A percentile compares a stretch with the other conserved stretches of the same genome.
phyloP scores from a whole-genome alignment of 2,888 invertebrate genomes.

The Drosophila tanythrix region DNA sequence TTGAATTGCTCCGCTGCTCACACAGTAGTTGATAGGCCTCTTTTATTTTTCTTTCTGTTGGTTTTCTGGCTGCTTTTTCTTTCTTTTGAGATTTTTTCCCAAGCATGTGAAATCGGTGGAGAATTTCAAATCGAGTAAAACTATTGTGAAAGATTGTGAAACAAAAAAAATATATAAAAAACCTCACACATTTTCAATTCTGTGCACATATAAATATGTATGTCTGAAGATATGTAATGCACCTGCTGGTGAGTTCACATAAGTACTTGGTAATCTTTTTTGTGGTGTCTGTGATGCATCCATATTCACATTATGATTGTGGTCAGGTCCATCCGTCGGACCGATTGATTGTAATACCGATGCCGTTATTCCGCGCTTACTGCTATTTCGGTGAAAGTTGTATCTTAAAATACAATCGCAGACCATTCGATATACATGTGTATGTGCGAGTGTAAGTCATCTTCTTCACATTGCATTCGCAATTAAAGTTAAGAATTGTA shows the following conservation, averaged over 20 bases:
- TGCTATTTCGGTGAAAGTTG: conserved; percentile 69
- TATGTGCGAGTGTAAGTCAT: conserved; percentile 1
- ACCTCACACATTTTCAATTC: conserved; percentile 45
- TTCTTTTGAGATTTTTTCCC: conserved; percentile 67
- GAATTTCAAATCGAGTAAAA: conserved; percentile 47
- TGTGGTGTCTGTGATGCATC: conserved; percentile 16
- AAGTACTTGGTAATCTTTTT: conserved; percentile 43
- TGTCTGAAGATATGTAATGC: conserved; percentile 12
- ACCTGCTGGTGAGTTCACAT: conserved; percentile 45
- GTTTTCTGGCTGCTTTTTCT: conserved; percentile 59
- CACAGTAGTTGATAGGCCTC: conserved; percentile 65
- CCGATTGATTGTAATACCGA: conserved; percentile 67
- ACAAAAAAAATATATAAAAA: background rate
- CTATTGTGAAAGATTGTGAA: conserved; percentile 36
- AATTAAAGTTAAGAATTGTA: conserved; percentile 11
- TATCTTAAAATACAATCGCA: conserved; percentile 39
- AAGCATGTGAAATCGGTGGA: conserved; percentile 58
- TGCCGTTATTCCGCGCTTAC: conserved; percentile 47
- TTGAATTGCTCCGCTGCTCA: conserved; percentile 56
- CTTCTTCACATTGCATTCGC: conserved; percentile 3
- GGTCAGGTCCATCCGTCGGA: conserved; percentile 51
- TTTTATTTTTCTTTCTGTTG: conserved; percentile 19
- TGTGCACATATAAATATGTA: conserved; percentile 19
- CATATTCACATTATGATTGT: conserved; percentile 23
- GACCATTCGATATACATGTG: conserved; percentile 17